These are phyloP conservation scores for Acropora yongei DNA, from an alignment of 64 coral and sea anemone genomes.

Conservation along the genomic window DNA sequence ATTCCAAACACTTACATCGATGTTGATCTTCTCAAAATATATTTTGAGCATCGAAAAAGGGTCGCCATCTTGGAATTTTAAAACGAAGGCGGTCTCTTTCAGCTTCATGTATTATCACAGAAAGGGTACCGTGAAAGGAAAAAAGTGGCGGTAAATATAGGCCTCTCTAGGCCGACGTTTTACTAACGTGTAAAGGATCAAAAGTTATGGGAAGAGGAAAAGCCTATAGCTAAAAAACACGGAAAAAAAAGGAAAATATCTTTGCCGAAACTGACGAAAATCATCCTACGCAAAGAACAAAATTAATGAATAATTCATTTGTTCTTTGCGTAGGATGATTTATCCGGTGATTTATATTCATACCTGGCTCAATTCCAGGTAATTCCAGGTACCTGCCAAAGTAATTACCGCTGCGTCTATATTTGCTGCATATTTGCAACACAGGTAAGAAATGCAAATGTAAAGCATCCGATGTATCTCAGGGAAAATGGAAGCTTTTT, in stretches of 20 bases:
- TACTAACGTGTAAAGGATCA: too few species aligned
- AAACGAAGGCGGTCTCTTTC: too few species aligned
- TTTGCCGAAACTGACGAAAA: too few species aligned
- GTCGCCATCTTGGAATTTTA: neutral
- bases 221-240: too few species aligned
- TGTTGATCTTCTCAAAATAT: neutral
- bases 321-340: too few species aligned
- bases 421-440: neutral
- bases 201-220: too few species aligned
- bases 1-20: constrained; percentile 12
- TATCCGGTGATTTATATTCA: neutral
- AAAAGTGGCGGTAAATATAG: neutral
- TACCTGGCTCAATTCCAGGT: constrained; percentile 8
- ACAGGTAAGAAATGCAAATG: neutral
- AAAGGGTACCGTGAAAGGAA: too few species aligned
- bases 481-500: neutral
- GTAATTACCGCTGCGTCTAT: neutral
- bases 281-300: too few species aligned
- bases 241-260: too few species aligned
- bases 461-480: neutral
- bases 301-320: too few species aligned
- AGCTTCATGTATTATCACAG: too few species aligned
- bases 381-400: constrained; percentile 24
- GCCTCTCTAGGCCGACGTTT: neutral
- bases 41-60: constrained; percentile 10